These are phyloP conservation scores for Melierax canorus DNA, from an alignment of 2,113 vertebrate genomes.

Conservation along the genomic window DNA sequence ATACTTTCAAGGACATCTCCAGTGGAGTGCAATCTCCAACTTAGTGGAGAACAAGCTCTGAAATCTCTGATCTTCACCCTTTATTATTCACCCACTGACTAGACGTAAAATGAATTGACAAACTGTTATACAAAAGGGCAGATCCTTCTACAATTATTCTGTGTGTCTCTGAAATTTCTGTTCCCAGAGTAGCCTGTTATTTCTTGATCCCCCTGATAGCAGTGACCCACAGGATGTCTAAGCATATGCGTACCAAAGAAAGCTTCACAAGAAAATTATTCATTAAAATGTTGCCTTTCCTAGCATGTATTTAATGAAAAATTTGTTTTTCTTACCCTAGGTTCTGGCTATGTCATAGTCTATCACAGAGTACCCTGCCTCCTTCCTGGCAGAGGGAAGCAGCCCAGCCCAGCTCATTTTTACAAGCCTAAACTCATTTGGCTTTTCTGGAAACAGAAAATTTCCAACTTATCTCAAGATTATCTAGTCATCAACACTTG, in stretches of 20 bases:
- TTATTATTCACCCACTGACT: background rate
- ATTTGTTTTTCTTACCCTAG: background rate
- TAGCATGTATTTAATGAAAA: background rate
- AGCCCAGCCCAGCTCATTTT: background rate
- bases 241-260: background rate
- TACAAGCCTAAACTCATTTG: background rate
- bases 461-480: background rate
- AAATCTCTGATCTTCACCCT: background rate
- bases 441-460: background rate
- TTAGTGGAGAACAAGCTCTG: background rate
- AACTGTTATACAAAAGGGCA: background rate
- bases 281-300: background rate
- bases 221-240: background rate
- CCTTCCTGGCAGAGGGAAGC: background rate
- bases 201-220: background rate
- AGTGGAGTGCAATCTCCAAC: background rate
- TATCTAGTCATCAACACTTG: background rate
- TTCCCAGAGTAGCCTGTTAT: background rate
- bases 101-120: background rate
- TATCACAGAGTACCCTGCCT: background rate
- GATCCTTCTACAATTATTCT: background rate
- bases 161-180: background rate
- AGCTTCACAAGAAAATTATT: background rate
- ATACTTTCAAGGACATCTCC: background rate
- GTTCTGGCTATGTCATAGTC: background rate